Base-by-base conservation (phyloP, 1,140 invertebrate genomes). In the Sweltsa coloradensis region DNA sequence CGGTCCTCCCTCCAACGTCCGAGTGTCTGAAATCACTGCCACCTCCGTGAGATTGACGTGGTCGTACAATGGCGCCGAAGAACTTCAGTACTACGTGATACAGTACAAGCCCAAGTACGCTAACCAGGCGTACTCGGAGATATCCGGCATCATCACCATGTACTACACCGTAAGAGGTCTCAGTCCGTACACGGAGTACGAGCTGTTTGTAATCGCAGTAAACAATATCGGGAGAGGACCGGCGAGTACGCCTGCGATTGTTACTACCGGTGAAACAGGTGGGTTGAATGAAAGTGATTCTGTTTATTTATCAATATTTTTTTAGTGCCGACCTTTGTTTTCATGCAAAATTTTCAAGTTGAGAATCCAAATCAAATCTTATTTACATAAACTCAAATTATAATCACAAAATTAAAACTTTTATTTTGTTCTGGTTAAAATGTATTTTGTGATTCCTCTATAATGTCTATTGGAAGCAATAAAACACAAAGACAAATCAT, bases 231-330 rank as follows among this genome's bases (percentile, higher is more conserved):
- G 94, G 27, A 74, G 89, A 52, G 90, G 94, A 43, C 78, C 81
- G 25, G 81, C 89, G 1, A 94, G 89, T 55, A 71, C 78, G 19
- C 80, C 91, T 0, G 82, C 85, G 14, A 79, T 87, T 54, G 84
- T 94, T 55, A 95, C 90, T 45, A 98, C 93, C 37, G 90, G 91
- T 60, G 91, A 96, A 80, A 87, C 90, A 75, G 90, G 92, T 95
- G 78, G 79, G 78, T 76, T 64, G n/a, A n/a, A n/a, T 55, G 54
- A 39, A 19, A 43, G 19, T 5, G n/a, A 13, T 6, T 24, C 16
- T 21, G 41, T 42, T 42, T 5, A 5, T 14, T 21, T 24, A n/a
- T n/a, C n/a, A n/a, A n/a, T n/a, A n/a, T n/a, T n/a, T n/a, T n/a
- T n/a, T n/a, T n/a, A n/a, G n/a, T n/a, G n/a, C n/a, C n/a, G n/a